Conservation (phyloP, 1,140 invertebrate genomes). For the Drosophila teissieri region DNA sequence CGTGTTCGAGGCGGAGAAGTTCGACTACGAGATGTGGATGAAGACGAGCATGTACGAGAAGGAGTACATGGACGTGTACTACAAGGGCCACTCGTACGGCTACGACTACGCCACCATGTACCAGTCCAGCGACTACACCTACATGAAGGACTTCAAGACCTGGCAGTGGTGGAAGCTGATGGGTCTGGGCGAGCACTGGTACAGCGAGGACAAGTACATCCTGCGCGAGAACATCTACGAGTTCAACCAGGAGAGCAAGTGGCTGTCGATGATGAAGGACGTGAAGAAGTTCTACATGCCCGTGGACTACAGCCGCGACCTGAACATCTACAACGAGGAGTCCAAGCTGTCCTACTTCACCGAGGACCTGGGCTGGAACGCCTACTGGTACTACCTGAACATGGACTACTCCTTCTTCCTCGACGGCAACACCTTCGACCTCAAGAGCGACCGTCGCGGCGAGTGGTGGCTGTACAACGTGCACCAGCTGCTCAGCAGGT, state of each 20-base stretch:
- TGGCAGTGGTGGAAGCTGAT: conserved; percentile 16
- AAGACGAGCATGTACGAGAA: conserved; percentile 12
- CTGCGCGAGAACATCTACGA: conserved; percentile 13
- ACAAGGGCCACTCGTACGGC: conserved; percentile 86
- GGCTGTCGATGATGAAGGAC: conserved; percentile 13
- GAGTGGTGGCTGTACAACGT: conserved; percentile 14
- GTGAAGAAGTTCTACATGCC: conserved; percentile 15
- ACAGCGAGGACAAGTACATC: conserved; percentile 10
- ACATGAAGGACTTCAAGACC: conserved; percentile 14
- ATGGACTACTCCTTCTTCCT: conserved; percentile 18
- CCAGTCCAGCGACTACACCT: conserved; percentile 34
- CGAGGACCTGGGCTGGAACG: conserved; percentile 11
- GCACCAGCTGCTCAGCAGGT: conserved; percentile 86
- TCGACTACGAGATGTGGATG: conserved; percentile 15
- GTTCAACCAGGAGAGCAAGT: conserved; percentile 7
- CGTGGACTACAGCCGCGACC: conserved; percentile 8
- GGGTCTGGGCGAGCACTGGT: conserved; percentile 17
- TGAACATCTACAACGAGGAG: conserved; percentile 7
- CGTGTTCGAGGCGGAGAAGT: conserved; percentile 10
- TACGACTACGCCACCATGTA: conserved; percentile 27
- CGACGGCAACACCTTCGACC: conserved; percentile 7
- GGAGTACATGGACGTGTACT: conserved; percentile 85
- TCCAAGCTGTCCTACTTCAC: conserved; percentile 10
- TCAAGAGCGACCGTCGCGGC: conserved; percentile 4
- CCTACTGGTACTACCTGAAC: conserved; percentile 16